Conservation (phyloP, 1,140 invertebrate genomes). For the Muscidifurax raptorellus region DNA sequence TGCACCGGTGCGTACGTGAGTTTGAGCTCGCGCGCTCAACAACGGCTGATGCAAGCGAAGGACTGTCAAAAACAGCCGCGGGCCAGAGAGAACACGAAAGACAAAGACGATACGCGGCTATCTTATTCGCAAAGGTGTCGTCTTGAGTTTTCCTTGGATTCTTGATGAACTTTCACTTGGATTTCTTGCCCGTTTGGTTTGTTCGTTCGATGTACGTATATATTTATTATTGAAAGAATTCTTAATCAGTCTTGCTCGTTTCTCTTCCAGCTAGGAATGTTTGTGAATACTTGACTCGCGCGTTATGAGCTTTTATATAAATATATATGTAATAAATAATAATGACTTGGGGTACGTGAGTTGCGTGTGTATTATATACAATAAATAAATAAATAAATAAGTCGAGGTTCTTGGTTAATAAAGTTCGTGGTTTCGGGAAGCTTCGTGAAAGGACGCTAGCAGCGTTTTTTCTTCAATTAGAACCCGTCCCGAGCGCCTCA, state of each 20-base stretch:
- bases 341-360: not conserved
- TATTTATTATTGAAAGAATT: not conserved
- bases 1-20: conserved; percentile 4
- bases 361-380: not conserved
- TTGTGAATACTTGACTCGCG: not conserved
- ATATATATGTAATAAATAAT: not conserved
- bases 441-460: not conserved
- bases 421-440: not conserved
- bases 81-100: not conserved
- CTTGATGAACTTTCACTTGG: not conserved
- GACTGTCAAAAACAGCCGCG: conserved; percentile 21
- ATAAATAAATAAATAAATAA: not conserved
- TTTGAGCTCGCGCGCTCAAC: not conserved
- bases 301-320: not conserved
- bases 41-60: conserved; percentile 33
- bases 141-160: not conserved
- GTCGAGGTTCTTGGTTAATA: not conserved
- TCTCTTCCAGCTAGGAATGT: not conserved
- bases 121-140: no score
- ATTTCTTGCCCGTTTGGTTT: not conserved
- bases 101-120: not conserved
- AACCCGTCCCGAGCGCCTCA: conserved; percentile 20
- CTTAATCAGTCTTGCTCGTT: conserved; percentile 21
- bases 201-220: not conserved
- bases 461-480: not conserved